Conservation (phyloP, 2,888 invertebrate species). For the Caenorhabditis plicata region DNA sequence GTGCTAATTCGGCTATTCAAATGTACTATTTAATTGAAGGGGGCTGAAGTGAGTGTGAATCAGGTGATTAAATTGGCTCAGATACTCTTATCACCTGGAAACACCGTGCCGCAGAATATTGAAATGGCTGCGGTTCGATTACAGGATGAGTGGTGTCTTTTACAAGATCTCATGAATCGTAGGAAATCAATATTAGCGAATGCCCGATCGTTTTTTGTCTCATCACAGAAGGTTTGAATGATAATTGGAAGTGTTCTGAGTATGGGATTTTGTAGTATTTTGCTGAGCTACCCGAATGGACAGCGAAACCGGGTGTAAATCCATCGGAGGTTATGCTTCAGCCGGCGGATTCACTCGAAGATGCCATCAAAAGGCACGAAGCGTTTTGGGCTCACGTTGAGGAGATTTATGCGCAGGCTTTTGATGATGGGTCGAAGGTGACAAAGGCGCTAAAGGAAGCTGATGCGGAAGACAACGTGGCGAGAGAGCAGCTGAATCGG, state of each 20-base stretch:
- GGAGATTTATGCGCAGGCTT: conserved; percentile 30
- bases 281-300: conserved; percentile 43
- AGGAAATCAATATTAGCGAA: conserved; percentile 7
- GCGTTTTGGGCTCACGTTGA: conserved; percentile 15
- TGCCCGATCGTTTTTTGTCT: conserved; percentile 16
- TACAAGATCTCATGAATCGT: conserved; percentile 16
- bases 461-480: conserved; percentile 23
- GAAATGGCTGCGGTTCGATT: conserved; percentile 29
- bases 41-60: conserved; percentile 33
- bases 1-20: no score
- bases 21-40: conserved; percentile 19
- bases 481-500: conserved; percentile 16
- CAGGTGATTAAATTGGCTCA: conserved; percentile 30
- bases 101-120: conserved; percentile 9
- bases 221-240: conserved; percentile 30
- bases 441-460: conserved; percentile 29
- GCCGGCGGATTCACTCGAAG: conserved; percentile 34
- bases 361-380: conserved; percentile 34
- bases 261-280: no score
- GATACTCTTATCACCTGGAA: not conserved
- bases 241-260: no score
- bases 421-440: conserved; percentile 24
- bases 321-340: conserved; percentile 31
- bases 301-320: conserved; percentile 47
- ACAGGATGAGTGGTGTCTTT: conserved; percentile 41